Percentiles rank a stretch among this genome's conserved stretches.
Evolutionary conservation across 2,888 invertebrate species (phyloP).

Genomic region (Nycteola revayana): DNA sequence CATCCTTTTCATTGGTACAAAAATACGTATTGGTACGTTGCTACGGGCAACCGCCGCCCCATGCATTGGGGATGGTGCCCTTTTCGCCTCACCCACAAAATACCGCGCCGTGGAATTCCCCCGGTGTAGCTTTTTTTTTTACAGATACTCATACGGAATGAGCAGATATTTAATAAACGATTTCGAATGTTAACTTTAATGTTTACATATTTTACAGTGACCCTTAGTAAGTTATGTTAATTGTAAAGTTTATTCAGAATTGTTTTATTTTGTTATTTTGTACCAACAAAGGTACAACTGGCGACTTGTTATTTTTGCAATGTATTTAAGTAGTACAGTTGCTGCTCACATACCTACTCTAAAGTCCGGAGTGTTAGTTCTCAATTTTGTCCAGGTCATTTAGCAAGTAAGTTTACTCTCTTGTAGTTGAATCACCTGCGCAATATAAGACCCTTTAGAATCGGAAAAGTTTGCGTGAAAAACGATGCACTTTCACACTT

Average conservation of each 20-base stretch:
- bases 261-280: constrained; percentile 6
- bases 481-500: constrained; percentile 58
- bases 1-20: constrained; percentile 57
- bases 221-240: too few species aligned
- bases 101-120: constrained; percentile 67
- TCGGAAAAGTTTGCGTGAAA: constrained; percentile 56
- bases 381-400: constrained; percentile 63
- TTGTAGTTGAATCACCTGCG: constrained; percentile 35
- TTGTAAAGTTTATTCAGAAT: constrained; percentile 6
- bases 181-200: constrained; percentile 12
- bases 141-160: constrained; percentile 14
- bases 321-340: constrained; percentile 3
- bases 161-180: not conserved
- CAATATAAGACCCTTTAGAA: constrained; percentile 48
- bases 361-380: constrained; percentile 39
- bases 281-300: constrained; percentile 16
- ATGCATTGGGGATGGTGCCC: constrained; percentile 52
- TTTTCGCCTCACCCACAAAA: constrained; percentile 62
- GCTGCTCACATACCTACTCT: not conserved
- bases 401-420: constrained; percentile 63
- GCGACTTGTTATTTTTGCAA: constrained; percentile 21
- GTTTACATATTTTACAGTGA: constrained; percentile 3
- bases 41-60: constrained; percentile 60
- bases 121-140: constrained; percentile 58
- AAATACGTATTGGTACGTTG: constrained; percentile 64